A percentile compares a stretch with the other conserved stretches of the same genome.
phyloP scores from a whole-genome alignment of 2,888 invertebrate species.

The Zonitis immaculata region DNA sequence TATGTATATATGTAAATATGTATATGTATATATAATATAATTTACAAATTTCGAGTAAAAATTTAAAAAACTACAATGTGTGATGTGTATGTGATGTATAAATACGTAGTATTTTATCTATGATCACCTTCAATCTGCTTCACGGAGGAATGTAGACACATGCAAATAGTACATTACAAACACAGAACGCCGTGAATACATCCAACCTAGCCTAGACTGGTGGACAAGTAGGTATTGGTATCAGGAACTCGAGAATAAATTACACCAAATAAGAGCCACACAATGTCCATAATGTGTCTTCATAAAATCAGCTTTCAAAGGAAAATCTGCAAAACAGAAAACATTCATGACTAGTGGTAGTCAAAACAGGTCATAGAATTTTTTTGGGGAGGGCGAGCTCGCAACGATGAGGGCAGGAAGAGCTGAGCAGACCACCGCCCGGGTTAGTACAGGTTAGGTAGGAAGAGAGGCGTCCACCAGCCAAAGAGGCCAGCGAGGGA shows the following conservation, averaged over 20 bases:
- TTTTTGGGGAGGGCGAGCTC: slow-evolving; percentile 28
- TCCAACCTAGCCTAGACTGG: slow-evolving; percentile 47
- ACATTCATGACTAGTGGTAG: slow-evolving; percentile 45
- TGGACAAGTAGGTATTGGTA: slow-evolving; percentile 37
- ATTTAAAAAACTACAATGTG: slow-evolving; percentile 37
- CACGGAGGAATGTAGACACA: slow-evolving; percentile 43
- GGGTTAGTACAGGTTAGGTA: slow-evolving; percentile 49
- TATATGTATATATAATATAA: slow-evolving; percentile 20
- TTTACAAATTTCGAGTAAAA: slow-evolving; percentile 29
- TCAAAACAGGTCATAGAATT: slow-evolving; percentile 14
- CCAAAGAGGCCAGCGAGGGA: slow-evolving; percentile 49
- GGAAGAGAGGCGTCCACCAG: slow-evolving; percentile 49
- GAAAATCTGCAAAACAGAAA: slow-evolving; percentile 52
- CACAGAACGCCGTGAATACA: slow-evolving; percentile 41
- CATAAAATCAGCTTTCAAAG: slow-evolving; percentile 45
- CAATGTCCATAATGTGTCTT: slow-evolving; percentile 32
- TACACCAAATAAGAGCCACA: slow-evolving; percentile 30
- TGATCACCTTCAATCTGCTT: slow-evolving; percentile 36
- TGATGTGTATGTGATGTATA: slow-evolving; percentile 22
- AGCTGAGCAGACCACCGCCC: slow-evolving; percentile 50
- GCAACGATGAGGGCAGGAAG: slow-evolving; percentile 41
- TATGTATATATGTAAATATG: too few species aligned
- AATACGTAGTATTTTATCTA: slow-evolving; percentile 25
- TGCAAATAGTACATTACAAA: slow-evolving; percentile 36
- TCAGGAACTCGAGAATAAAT: slow-evolving; percentile 36